Evolutionary conservation across 2,888 invertebrate species (phyloP).

Genomic region (Brassicogethes aeneus): DNA sequence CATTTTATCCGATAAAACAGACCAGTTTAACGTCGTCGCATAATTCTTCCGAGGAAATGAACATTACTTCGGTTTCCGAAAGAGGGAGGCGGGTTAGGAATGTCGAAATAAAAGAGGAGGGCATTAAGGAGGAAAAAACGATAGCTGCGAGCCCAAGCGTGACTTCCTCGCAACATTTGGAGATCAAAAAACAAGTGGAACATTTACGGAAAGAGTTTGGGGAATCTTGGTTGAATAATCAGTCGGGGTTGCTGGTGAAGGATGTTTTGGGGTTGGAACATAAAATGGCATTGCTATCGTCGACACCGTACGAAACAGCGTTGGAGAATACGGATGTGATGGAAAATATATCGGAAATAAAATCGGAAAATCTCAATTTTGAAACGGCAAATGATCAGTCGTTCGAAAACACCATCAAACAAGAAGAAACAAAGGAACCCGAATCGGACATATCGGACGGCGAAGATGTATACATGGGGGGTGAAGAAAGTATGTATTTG

Average conservation of each 20-base stretch:
- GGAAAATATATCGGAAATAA: constrained; percentile 2
- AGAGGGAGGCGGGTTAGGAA: constrained; percentile 35
- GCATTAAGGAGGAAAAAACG: constrained; percentile 34
- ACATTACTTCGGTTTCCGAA: constrained; percentile 15
- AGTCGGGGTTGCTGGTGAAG: constrained; percentile 40
- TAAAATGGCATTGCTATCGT: constrained; percentile 12
- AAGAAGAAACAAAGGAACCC: constrained; percentile 2
- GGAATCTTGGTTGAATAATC: constrained; percentile 48
- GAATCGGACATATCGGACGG: constrained; percentile 21
- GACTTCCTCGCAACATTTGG: constrained; percentile 42
- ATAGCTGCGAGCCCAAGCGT: constrained; percentile 8
- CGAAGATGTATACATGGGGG: constrained; percentile 31
- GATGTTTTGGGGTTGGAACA: constrained; percentile 31
- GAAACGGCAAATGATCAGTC: constrained; percentile 13
- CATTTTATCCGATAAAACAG: constrained; percentile 30
- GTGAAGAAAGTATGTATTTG: constrained; percentile 35
- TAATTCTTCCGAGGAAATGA: constrained; percentile 17
- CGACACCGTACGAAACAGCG: constrained; percentile 15
- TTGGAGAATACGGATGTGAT: not conserved
- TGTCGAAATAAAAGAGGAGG: constrained; percentile 41
- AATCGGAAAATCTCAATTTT: constrained; percentile 6
- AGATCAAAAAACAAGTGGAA: constrained; percentile 51
- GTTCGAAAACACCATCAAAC: constrained; percentile 3
- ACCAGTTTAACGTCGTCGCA: constrained; percentile 11
- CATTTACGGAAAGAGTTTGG: constrained; percentile 49